Evolutionary conservation across 64 coral and sea anemone genomes (phyloP), one percentile per base, ranked within the genome.

Genomic region (Astreopora myriophthalma): DNA sequence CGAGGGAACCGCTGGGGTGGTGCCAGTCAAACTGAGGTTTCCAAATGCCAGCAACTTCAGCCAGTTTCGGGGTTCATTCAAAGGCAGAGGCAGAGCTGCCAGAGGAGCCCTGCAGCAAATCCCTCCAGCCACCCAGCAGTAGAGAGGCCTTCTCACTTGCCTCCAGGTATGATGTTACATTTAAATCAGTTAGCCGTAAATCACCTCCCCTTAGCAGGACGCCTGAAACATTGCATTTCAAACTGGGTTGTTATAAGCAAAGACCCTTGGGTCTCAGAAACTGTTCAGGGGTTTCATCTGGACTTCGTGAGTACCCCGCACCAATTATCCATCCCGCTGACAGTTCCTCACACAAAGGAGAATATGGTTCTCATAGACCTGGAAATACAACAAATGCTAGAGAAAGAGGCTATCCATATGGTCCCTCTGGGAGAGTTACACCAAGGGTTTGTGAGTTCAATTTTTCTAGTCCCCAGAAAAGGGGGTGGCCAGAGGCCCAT

Each of bases 381-480:
- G 24, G 81, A 84, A 92, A 86, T 86, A 48, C 90, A 75, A 31
- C 80, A 86, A 8, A 86, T 76, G 69, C 58, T 92, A 85, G 69
- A 85, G 84, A 92, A 92, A 84, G 66, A 62, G 71, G 90, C 90
- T 55, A 75, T 92, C 57, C 90, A 87, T 74, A 48, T 81, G 77
- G 76, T 82, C 27, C 68, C 77, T 66, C 76, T 23, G 31, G 65
- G 60, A 24, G 30, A 83, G 29, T 49, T 52, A 71, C 65, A 92
- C 14, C 77, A 92, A 32, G 80, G 87, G 20, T 87, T 87, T 86
- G 73, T 87, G 40, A 86, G 91, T 42, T 24, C 71, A 64, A 74
- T 93, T 44, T 93, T 86, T 78, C 55, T 87, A 48, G 81, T 93
- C 71, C 83, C 90, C 44, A 79, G 77, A 85, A 92, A 92, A 33